These are phyloP conservation scores for Vicugna pacos DNA, from an alignment of 2,113 vertebrate species.

Conservation along the genomic window DNA sequence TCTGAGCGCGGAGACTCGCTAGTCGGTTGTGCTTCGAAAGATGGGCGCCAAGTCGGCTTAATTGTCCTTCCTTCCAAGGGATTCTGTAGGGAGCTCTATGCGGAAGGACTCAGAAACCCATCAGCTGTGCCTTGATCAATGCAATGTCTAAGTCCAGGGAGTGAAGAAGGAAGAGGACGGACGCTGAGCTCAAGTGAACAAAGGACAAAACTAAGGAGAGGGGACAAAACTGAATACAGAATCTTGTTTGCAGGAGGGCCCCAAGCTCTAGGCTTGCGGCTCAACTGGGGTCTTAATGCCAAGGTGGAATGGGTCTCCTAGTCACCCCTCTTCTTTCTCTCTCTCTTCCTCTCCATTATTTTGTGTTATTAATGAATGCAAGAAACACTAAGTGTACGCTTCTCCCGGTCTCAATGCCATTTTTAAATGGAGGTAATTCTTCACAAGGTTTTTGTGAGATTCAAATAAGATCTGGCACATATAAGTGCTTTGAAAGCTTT, in stretches of 20 bases:
- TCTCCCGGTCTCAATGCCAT: neutral
- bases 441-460: neutral
- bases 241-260: neutral
- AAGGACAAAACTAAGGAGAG: neutral
- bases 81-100: slow-evolving; percentile 55
- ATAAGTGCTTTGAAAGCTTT: slow-evolving; percentile 15
- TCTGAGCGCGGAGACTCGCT: neutral
- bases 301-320: neutral
- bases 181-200: neutral
- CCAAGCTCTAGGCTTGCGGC: neutral
- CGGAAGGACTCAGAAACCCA: neutral
- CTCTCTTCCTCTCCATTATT: neutral
- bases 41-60: neutral
- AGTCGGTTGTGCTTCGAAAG: neutral
- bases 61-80: neutral
- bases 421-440: slow-evolving; percentile 35
- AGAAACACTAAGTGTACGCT: neutral
- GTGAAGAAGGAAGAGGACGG: neutral
- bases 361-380: neutral
- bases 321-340: neutral
- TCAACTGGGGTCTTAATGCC: neutral
- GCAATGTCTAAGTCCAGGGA: neutral
- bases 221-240: neutral
- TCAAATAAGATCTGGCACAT: neutral
- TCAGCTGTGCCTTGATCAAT: neutral